These are phyloP conservation scores for Scolopax bukidnonensis DNA, from an alignment of 2,797 vertebrate species.

Conservation along the genomic window DNA sequence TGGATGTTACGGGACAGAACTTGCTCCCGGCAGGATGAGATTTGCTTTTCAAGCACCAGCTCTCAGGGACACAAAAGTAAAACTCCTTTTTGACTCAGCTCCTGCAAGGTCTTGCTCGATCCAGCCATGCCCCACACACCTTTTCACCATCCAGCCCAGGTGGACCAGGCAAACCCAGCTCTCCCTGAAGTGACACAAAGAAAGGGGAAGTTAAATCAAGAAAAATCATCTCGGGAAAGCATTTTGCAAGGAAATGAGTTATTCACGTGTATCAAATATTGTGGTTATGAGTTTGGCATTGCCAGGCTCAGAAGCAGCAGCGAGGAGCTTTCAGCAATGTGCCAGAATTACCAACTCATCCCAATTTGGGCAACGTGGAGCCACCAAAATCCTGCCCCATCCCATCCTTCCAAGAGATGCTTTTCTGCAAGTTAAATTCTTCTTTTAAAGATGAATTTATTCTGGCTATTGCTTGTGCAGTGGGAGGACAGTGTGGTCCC, in stretches of 20 bases:
- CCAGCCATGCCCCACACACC: conserved; percentile 68
- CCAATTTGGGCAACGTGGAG: background rate
- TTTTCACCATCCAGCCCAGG: conserved; percentile 88
- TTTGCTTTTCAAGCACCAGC: background rate
- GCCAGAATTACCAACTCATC: background rate
- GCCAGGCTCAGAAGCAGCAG: background rate
- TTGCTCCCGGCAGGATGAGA: background rate
- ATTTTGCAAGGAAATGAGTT: background rate
- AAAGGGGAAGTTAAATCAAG: background rate
- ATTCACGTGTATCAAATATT: background rate
- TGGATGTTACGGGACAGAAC: background rate
- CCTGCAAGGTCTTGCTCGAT: fast-evolving
- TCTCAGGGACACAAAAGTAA: background rate
- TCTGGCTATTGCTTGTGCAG: background rate
- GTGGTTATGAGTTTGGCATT: background rate
- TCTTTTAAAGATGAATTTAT: background rate
- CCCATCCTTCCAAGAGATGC: background rate
- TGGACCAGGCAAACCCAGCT: conserved; percentile 88
- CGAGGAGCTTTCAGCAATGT: background rate
- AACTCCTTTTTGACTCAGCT: background rate
- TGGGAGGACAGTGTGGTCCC: background rate
- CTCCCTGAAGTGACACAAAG: conserved; percentile 80
- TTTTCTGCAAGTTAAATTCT: background rate
- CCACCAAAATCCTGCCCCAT: background rate
- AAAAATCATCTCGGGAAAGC: background rate